Evolutionary conservation across 1,140 invertebrate genomes (phyloP), one percentile per base, ranked within the genome.

Genomic region (Drosophila mayri): DNA sequence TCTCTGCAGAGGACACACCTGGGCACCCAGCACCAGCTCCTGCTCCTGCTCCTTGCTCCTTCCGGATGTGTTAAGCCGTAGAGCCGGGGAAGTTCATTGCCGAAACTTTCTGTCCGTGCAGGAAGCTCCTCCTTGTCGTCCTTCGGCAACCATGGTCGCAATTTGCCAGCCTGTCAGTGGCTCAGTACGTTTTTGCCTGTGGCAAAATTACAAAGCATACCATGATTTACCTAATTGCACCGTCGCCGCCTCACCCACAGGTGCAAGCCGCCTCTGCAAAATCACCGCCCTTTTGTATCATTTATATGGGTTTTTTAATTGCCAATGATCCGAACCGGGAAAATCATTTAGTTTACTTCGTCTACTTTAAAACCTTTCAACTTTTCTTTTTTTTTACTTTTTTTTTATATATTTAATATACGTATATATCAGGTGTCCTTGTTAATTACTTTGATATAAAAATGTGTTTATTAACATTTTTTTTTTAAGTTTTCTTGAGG

Each of bases 141-240:
- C 43, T 30, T 40, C 63, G 38, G 74, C 60, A 76, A 63, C 63
- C 73, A 66, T 78, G 58, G 57, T 78, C 74, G 43, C 43, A 82
- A 81, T 75, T 66, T 65, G 62, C 67, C 64, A 71, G 66, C 60
- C 58, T 77, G 66, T 62, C 44, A 58, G 74, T 78, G 54, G 43
- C 60, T 76, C 62, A 78, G 43, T 54, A 44, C 76, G 47, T 47
- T 62, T 55, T 38, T 65, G 77, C 67, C 76, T 81, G 85, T 75
- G 63, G 68, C 80, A 90, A 88, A 84, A 84, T 84, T 75, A 81
- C 68, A 84, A 59, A 65, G 78, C 61, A 77, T 67, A 52, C 72
- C 68, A 83, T 88, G 83, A 86, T 87, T 86, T 82, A 87, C 75
- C 74, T 83, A 87, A 87, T 83, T 87, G 79, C 83, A 72, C 8